Evolutionary conservation across 1,140 invertebrate species (phyloP).

Genomic region (Lucilia cuprina): DNA sequence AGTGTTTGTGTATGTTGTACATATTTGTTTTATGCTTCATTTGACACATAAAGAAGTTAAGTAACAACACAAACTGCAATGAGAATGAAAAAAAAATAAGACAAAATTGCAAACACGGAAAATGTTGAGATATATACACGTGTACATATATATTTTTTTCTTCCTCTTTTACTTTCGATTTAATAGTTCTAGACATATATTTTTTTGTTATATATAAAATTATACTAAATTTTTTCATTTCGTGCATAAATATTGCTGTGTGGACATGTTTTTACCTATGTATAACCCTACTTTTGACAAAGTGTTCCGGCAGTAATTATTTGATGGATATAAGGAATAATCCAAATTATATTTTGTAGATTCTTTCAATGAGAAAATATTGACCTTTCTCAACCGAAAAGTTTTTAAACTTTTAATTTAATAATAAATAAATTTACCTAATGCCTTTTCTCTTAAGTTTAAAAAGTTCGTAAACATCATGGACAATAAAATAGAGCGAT

Average conservation of each 20-base stretch:
- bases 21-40: background rate
- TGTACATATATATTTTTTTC: background rate
- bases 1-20: background rate
- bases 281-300: background rate
- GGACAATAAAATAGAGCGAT: no score
- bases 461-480: no score
- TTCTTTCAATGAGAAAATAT: no score
- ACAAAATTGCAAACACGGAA: background rate
- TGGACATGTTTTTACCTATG: background rate
- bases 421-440: no score
- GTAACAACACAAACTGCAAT: background rate
- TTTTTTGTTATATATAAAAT: background rate
- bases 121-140: background rate
- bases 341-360: no score
- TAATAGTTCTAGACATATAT: background rate
- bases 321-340: no score
- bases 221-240: background rate
- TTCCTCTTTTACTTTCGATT: background rate
- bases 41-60: constrained; percentile 14
- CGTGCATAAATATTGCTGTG: background rate
- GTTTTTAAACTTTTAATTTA: no score
- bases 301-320: no score
- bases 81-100: background rate
- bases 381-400: no score
- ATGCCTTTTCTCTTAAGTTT: no score